Evolutionary conservation across 1,140 invertebrate species (phyloP).

Genomic region (Bemisia tabaci): DNA sequence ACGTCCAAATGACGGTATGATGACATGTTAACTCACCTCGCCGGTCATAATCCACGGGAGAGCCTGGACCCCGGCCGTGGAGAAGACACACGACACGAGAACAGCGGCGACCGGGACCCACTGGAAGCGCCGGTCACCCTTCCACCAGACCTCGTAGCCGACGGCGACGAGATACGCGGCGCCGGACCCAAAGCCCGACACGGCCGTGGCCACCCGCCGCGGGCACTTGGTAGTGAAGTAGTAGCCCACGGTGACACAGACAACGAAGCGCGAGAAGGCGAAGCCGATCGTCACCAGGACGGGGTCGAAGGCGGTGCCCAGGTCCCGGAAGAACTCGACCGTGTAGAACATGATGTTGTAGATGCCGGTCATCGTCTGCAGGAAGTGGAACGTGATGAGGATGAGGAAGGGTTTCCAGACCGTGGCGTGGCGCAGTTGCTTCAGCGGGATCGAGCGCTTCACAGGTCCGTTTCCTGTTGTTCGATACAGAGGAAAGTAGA

Average conservation of each 20-base stretch:
- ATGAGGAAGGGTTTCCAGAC: conserved; percentile 48
- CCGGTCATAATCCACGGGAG: conserved; percentile 60
- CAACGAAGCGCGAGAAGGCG: conserved; percentile 35
- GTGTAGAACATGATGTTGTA: conserved; percentile 65
- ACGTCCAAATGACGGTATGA: too few relatives aligned
- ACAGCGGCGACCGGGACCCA: conserved; percentile 43
- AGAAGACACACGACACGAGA: conserved; percentile 49
- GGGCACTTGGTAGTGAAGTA: conserved; percentile 51
- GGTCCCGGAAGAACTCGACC: conserved; percentile 47
- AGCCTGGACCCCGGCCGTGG: conserved; percentile 56
- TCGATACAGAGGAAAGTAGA: too few relatives aligned
- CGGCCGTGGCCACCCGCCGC: conserved; percentile 42
- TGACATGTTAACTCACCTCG: too few relatives aligned
- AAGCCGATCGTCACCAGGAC: conserved; percentile 57
- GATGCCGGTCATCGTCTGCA: conserved; percentile 55
- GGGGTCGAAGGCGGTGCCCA: conserved; percentile 47
- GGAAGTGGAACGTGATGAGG: conserved; percentile 45
- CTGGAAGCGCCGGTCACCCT: conserved; percentile 20
- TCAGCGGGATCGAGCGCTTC: conserved; percentile 2
- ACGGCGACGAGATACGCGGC: conserved; percentile 36
- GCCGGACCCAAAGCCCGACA: conserved; percentile 45
- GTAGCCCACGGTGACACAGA: conserved; percentile 43
- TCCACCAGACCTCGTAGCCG: conserved; percentile 29
- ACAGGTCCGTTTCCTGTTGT: too few relatives aligned
- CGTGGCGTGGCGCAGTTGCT: conserved; percentile 26